Evolutionary conservation across 2,888 invertebrate species (phyloP), one percentile per base, ranked within the genome.

Genomic region (Hylaea fasciaria): DNA sequence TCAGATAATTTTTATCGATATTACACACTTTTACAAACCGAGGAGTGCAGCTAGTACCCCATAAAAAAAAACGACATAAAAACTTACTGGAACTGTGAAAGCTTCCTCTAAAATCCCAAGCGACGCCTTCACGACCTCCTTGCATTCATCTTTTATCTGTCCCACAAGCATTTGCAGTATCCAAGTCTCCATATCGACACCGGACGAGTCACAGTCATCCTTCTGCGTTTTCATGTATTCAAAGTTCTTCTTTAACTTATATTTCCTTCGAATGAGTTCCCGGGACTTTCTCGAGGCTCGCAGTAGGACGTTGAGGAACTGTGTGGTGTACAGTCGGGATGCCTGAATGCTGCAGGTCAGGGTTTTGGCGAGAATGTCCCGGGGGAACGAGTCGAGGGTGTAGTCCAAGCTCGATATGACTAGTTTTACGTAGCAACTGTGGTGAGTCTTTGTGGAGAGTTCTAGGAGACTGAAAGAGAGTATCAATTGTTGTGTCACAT

Each of bases 371-470:
- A 95, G 85, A 63, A 96, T 94, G 71, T 94, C 94, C 29, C 96
- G 93, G 11, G 96, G 94, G 73, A 93, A 94, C 2, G 96, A 95
- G 61, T 96, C 95, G 51, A 95, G 91, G 2, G 95, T 94, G 82
- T 98, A 99, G 87, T 98, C 97, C 72, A 99, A 91, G 68, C 97
- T 96, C 5, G 98, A 97, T 62, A 98, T 95, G 55, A 98, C 97
- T 62, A 99, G 92, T 85, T 99, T 99, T 0, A 98, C 95, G 84
- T 98, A 98, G 80, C 97, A 97, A 74, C 97, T 97, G 82, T 98
- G 97, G 76, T 96, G 96, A 3, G 97, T 97, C 47, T 95, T 94
- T 10, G 95, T 94, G 0, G 97, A 96, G 70, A 98, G 90, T 74
- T 96, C 95, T 76, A 96, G 92, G 57, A 98, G 93, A 78, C 97